Evolutionary conservation across 2,113 vertebrate genomes (phyloP).

Genomic region (Ophthalmolycus amberensis): DNA sequence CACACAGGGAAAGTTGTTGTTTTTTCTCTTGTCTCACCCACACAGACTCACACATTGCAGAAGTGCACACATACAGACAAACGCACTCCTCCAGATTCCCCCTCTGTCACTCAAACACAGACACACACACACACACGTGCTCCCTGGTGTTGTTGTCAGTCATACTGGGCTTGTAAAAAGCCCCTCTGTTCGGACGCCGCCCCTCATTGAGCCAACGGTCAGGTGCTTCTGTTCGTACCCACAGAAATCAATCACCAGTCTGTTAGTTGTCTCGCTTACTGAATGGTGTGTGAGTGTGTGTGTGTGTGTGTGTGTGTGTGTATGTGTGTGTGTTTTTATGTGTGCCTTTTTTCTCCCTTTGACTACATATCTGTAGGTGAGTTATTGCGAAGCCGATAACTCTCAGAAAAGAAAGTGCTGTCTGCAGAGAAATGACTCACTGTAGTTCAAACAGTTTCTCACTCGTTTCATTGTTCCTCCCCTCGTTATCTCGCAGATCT

Average conservation of each 20-base stretch:
- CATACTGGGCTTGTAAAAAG: slow-evolving; percentile 57
- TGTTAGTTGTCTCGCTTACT: slow-evolving; percentile 55
- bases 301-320: slow-evolving; percentile 28
- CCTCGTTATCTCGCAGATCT: slow-evolving; percentile 14
- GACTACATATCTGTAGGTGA: slow-evolving; percentile 52
- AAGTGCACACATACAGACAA: slow-evolving; percentile 23
- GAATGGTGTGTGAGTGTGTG: slow-evolving; percentile 24
- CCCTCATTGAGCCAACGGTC: slow-evolving; percentile 57
- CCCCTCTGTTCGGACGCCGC: slow-evolving; percentile 46
- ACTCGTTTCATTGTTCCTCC: background rate
- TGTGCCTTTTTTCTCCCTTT: slow-evolving; percentile 36
- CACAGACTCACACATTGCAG: slow-evolving; percentile 9
- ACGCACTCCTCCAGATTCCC: slow-evolving; percentile 33
- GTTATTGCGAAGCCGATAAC: slow-evolving; percentile 37
- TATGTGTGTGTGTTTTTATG: background rate
- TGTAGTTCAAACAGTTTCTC: slow-evolving; percentile 36
- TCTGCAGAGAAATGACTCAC: slow-evolving; percentile 56
- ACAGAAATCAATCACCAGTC: slow-evolving; percentile 73
- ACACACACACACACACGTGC: slow-evolving; percentile 24
- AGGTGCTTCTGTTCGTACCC: slow-evolving; percentile 69
- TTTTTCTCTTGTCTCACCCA: background rate
- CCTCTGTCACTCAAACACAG: slow-evolving; percentile 22
- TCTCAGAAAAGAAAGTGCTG: slow-evolving; percentile 49
- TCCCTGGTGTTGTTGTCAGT: slow-evolving; percentile 63
- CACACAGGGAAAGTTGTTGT: slow-evolving; percentile 38